Evolutionary conservation across 2,888 invertebrate species (phyloP), one percentile per base, ranked within the genome.

Genomic region (Stenodera caucasica): DNA sequence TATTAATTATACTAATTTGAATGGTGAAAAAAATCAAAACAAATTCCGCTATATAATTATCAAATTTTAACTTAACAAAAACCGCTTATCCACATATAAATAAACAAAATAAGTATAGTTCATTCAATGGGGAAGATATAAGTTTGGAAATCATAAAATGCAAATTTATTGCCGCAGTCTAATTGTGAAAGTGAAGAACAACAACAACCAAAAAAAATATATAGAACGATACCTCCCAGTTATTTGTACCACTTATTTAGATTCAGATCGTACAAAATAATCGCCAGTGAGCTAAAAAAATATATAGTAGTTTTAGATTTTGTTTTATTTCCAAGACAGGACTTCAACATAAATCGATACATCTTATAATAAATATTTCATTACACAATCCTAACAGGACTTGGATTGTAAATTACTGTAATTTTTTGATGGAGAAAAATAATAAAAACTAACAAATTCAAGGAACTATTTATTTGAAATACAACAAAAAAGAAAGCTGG

Each of bases 341-440:
- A n/a, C 45, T 45, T 23, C 45, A 23, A 45, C 45, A 23, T 45
- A 11, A 21, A 23, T 45, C 45, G n/a, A 45, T 23, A 45, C 21
- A 45, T 45, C 45, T 12, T 45, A 45, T 45, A 45, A 40, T 45
- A 45, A 45, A 45, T 45, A 45, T 45, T 23, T 45, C 45, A 45
- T 45, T 45, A 45, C 23, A 23, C 12, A 45, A 45, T 45, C 21
- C 23, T 45, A 45, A 45, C 23, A 45, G 45, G 23, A 45, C 23
- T 45, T 23, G 21, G 21, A 45, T 45, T 21, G 1, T 23, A 45
- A 45, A 45, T 45, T n/a, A 45, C 23, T 45, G 7, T 45, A 23
- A 45, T 45, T 45, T 45, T 37, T 37, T 8, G 4, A 37, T n/a
- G n/a, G 23, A 1, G 30, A 4, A 40, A 40, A 21, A 40, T 18